Base-by-base conservation (phyloP, 2,888 invertebrate species). In the Pseudoips prasinana region DNA sequence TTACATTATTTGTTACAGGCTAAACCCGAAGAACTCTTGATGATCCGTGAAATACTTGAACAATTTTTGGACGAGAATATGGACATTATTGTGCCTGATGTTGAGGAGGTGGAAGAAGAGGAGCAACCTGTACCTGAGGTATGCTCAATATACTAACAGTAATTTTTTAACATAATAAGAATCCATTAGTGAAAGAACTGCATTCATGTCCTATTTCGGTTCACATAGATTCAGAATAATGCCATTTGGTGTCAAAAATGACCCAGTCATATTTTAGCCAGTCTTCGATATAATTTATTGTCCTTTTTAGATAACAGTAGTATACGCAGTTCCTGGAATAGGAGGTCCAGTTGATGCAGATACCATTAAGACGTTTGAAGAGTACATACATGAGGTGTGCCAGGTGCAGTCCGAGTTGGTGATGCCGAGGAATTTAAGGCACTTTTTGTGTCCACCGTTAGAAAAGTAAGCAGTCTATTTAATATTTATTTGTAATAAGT, bases 401-500 rank as follows among this genome's bases (percentile, higher is more conserved):
- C 85, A 80, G 42, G 75, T 89, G 1, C 94, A 94, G 39, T 90
- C 90, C 0, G 92, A 92, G 0, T 79, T 92, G 78, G 90, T 93
- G 10, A 93, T 93, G 90, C 94, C 94, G 0, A 87, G 94, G 50
- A 93, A 94, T 59, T 86, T 94, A 1, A 79, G 92, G 1, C 94
- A 94, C 52, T 92, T 91, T 50, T 80, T 92, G 29, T 94, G 94
- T 48, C 94, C 94, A 0, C 91, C 93, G 0, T 59, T 94, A 43
- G 93, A 93, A 53, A 79, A 75, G 87, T 88, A 35, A 69, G 80
- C 57, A 23, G 10, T 6, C 7, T n/a, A n/a, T n/a, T n/a, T n/a
- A n/a, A n/a, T n/a, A n/a, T n/a, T n/a, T n/a, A n/a, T n/a, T n/a
- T 17, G 25, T 55, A 47, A 7, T 55, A 85, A 85, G 28, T 79